Evolutionary conservation across 2,888 invertebrate species (phyloP).

Genomic region (Tuta absoluta): DNA sequence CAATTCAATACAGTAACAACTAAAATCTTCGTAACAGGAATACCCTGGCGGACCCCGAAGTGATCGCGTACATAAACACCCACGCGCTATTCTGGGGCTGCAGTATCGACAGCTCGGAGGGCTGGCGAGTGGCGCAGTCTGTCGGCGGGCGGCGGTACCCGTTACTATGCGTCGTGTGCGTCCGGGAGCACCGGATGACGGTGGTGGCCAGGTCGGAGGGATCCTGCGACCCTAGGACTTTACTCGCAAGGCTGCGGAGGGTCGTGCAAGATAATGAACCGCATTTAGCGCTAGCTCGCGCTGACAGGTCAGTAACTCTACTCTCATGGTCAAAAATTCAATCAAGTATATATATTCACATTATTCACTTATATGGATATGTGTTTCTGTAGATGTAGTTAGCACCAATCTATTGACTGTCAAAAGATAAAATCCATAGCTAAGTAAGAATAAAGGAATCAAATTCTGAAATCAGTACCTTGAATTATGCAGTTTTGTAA

Average conservation of each 20-base stretch:
- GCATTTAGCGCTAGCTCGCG: conserved; percentile 91
- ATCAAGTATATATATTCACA: too few relatives aligned
- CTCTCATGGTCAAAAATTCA: too few relatives aligned
- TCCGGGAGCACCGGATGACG: conserved; percentile 95
- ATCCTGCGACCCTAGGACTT: conserved; percentile 85
- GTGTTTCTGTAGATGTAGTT: too few relatives aligned
- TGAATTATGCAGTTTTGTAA: too few relatives aligned
- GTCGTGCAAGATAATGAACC: conserved; percentile 93
- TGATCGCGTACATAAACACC: conserved; percentile 90
- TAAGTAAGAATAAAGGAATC: too few relatives aligned
- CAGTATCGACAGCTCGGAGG: conserved; percentile 92
- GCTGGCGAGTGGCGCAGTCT: conserved; percentile 94
- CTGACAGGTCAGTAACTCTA: conserved; percentile 84
- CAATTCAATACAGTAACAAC: neutral
- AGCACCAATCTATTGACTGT: too few relatives aligned
- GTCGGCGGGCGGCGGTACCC: conserved; percentile 91
- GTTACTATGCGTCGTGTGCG: conserved; percentile 93
- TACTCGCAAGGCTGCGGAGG: conserved; percentile 86
- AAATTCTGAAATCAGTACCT: too few relatives aligned
- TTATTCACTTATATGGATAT: too few relatives aligned
- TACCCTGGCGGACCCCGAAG: conserved; percentile 86
- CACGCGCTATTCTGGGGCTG: conserved; percentile 97
- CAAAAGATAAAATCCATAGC: too few relatives aligned
- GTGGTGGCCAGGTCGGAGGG: conserved; percentile 96
- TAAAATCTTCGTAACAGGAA: conserved; percentile 67